Percentiles rank a stretch among this genome's conserved stretches.
Conservation (phyloP, 1,140 invertebrate genomes). For the Neodiprion lecontei region DNA sequence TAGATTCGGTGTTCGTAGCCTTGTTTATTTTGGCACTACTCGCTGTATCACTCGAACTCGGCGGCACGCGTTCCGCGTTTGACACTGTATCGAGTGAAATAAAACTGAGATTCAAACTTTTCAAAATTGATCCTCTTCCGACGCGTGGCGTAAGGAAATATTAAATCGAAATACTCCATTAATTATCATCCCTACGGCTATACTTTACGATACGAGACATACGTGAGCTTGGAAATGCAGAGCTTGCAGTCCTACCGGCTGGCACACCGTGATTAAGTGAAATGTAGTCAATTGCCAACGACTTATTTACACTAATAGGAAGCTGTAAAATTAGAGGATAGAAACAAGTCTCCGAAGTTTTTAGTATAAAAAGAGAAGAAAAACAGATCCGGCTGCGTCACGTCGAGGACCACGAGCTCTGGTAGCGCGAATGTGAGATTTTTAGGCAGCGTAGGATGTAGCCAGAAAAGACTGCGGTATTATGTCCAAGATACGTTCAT, state of each 20-base stretch:
- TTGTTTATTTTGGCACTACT: slow-evolving; percentile 5
- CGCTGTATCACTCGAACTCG: not conserved
- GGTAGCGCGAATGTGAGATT: not conserved
- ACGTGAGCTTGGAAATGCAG: too few species aligned
- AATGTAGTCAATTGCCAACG: not conserved
- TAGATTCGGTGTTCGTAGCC: not conserved
- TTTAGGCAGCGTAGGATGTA: not conserved
- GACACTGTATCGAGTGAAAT: not conserved
- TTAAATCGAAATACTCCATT: not conserved
- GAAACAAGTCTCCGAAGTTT: too few species aligned
- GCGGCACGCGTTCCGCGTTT: not conserved
- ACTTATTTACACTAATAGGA: not conserved
- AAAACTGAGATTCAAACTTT: not conserved
- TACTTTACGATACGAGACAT: not conserved
- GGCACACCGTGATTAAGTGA: too few species aligned
- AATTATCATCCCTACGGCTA: not conserved
- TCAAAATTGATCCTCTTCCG: not conserved
- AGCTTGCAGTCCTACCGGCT: too few species aligned
- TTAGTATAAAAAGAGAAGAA: too few species aligned
- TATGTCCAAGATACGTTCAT: slow-evolving; percentile 3
- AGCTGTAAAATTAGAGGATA: too few species aligned
- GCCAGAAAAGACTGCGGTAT: not conserved
- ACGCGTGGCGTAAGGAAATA: not conserved
- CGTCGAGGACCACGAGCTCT: not conserved
- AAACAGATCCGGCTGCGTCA: too few species aligned